A percentile compares a stretch with the other conserved stretches of the same genome.
phyloP scores from a whole-genome alignment of 1,140 invertebrate genomes.

The Tenebrio molitor region DNA sequence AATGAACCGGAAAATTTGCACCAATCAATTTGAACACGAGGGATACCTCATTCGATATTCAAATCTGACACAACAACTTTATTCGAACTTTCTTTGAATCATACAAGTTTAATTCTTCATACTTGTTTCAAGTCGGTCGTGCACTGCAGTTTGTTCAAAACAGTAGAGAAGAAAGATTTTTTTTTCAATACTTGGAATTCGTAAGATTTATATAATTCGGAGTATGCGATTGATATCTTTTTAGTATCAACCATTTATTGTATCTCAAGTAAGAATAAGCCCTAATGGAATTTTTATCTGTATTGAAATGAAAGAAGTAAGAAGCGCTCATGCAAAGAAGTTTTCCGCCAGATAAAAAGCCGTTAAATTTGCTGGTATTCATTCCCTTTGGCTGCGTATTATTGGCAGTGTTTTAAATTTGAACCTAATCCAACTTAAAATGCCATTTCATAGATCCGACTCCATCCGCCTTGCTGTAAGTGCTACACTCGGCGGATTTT shows the following conservation, averaged over 20 bases:
- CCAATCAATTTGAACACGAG: slow-evolving; percentile 47
- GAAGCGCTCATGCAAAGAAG: slow-evolving; percentile 52
- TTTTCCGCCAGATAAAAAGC: slow-evolving; percentile 52
- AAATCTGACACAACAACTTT: neutral
- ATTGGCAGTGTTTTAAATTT: slow-evolving; percentile 66
- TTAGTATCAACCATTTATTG: slow-evolving; percentile 31
- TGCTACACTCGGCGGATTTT: slow-evolving; percentile 65
- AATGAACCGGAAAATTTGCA: slow-evolving; percentile 54
- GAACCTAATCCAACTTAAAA: slow-evolving; percentile 68
- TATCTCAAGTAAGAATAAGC: slow-evolving; percentile 33
- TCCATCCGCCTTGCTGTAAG: slow-evolving; percentile 61
- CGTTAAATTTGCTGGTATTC: slow-evolving; percentile 60
- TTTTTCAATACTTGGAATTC: too few relatives aligned
- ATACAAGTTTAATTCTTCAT: too few relatives aligned
- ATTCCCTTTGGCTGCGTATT: slow-evolving; percentile 63
- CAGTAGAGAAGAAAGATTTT: too few relatives aligned
- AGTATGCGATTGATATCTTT: slow-evolving; percentile 35
- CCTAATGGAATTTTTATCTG: slow-evolving; percentile 43
- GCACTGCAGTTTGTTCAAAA: too few relatives aligned
- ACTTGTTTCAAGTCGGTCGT: too few relatives aligned
- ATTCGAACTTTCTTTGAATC: neutral
- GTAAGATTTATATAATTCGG: neutral
- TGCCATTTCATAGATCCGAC: slow-evolving; percentile 67
- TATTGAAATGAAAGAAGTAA: slow-evolving; percentile 45
- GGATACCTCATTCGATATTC: neutral